Base-by-base conservation (phyloP, 1,140 invertebrate genomes). In the Tachypleus tridentatus region DNA sequence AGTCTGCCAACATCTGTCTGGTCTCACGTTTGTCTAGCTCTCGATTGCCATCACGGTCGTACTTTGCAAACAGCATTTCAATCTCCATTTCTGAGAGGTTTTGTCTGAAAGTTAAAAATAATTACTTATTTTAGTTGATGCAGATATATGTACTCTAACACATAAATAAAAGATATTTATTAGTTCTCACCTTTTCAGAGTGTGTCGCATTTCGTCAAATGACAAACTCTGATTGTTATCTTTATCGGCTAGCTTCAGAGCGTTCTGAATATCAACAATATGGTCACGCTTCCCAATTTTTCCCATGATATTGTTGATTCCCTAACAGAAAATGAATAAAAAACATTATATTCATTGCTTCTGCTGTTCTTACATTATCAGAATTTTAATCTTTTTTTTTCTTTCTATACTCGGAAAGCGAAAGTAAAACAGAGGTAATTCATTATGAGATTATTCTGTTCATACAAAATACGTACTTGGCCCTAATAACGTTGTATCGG, bases 51-150 rank as follows among this genome's bases (percentile, higher is more conserved):
- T 82, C 82, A 67, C 77, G 70, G 68, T 86, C 84, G 70, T 86
- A 87, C 68, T 82, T 80, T 3, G 82, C 78, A 71, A 87, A 83
- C 73, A 86, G 81, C 78, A 85, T 83, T 74, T 86, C 83, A 63
- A 86, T 85, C 75, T 87, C 85, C 69, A 80, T 74, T 70, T 86
- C 84, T 66, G 80, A 80, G 70, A 86, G 85, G 66, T 83, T 81
- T 66, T 80, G 81, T 54, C 67, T 68, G 51, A 8, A 7, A 48
- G 52, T 48, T 65, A 58, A 49, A 56, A 29, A 29, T 29, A 29
- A 29, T 29, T 29, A 29, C 2, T 29, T 29, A 29, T 29, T 29
- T 29, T 29, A 29, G 29, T 29, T 29, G 29, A 29, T 2, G 29
- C 29, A 2, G 29, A 29, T 29, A 29, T 29, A 29, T 29, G 29